Base-by-base conservation (phyloP, 2,888 invertebrate genomes). In the Alsophila aescularia region DNA sequence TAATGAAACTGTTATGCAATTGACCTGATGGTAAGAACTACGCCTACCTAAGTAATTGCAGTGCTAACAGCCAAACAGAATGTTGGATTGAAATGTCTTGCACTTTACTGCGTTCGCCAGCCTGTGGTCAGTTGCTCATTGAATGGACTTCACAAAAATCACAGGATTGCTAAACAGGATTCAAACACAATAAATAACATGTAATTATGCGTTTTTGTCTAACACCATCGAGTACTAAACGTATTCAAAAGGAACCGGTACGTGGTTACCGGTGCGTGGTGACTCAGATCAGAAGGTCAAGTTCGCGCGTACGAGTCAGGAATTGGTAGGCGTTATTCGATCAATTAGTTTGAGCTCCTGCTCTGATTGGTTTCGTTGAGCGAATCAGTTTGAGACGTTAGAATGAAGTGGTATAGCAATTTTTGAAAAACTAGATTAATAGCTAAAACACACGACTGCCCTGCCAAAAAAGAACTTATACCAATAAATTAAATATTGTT, bases 211-310 rank as follows among this genome's bases (percentile, higher is more conserved):
- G 14, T 27, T 10, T 10, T 10, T n/a, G 27, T 14, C 10, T 10
- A 16, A 9, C 16, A 37, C 18, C 24, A 12, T 14, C 9, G 29
- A 15, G 16, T 32, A 40, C 36, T 36, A 36, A 36, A 36, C 35
- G 24, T 42, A 43, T 29, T 18, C 42, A 18, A 31, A 14, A 14
- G 18, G 14, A 13, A 52, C 24, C 24, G 40, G 39, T 45, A 34
- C 39, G 9, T 29, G 13, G 6, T 13, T 32, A 41, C n/a, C n/a
- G 41, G 47, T 47, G 47, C 37, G 41, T 34, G 43, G 7, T 54
- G 48, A 48, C 16, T 54, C 53, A 54, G 24, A 10, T 54, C 53
- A 54, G 24, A 10, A 48, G 53, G 53, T 54, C 53, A 54, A 54
- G 53, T 39, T 54, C 48, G 48, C 48, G 14, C 37, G 34, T 53